phyloP scores from a whole-genome alignment of 2,797 vertebrate genomes.

The Trachops cirrhosus region DNA sequence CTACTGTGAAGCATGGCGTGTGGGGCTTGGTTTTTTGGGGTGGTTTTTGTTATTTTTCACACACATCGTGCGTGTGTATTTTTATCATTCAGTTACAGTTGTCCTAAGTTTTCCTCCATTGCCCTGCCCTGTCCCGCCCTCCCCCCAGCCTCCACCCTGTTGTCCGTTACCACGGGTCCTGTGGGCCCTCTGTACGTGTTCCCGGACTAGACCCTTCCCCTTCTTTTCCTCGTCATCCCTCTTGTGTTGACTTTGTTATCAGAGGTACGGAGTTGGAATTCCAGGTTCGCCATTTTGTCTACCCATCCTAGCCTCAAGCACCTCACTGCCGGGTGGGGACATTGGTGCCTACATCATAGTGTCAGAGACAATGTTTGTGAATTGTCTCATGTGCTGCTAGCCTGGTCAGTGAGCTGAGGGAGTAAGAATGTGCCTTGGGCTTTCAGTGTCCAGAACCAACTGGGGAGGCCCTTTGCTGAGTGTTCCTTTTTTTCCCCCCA shows the following conservation, averaged over 20 bases:
- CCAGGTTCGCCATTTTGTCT: not conserved
- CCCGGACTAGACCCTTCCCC: no score
- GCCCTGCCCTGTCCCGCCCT: no score
- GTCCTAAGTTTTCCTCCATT: no score
- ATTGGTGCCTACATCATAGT: accelerated
- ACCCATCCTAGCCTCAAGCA: not conserved
- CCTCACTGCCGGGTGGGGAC: not conserved
- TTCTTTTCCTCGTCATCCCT: no score
- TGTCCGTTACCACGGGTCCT: no score
- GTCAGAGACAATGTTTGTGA: not conserved
- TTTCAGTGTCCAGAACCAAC: not conserved
- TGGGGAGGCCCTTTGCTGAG: not conserved
- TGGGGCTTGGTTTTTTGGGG: not conserved
- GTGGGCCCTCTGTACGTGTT: no score
- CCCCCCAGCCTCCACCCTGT: no score
- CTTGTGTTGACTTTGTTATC: not conserved
- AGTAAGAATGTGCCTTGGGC: not conserved
- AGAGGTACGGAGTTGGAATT: not conserved
- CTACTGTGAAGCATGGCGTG: not conserved
- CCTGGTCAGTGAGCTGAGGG: not conserved
- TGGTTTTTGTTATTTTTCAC: no score
- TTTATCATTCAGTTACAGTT: no score
- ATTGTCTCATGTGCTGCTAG: not conserved
- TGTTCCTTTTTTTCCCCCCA: slow-evolving; percentile 7
- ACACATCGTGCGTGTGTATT: no score